Percentiles rank a stretch among this genome's conserved stretches.
Evolutionary conservation across 2,113 vertebrate genomes (phyloP).

Genomic region (Stigmatopora nigra): DNA sequence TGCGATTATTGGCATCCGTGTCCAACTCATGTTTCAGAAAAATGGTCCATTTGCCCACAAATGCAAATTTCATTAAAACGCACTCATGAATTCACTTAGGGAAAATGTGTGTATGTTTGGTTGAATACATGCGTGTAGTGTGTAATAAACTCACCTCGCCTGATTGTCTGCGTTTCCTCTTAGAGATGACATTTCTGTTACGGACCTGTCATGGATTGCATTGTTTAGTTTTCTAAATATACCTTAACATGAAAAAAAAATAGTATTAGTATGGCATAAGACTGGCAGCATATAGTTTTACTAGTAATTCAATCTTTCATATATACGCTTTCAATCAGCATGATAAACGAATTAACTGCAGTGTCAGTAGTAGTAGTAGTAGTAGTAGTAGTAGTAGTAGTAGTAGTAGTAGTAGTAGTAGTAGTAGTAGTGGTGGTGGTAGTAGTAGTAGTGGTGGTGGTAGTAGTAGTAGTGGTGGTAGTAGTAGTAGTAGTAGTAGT

Average conservation of each 20-base stretch:
- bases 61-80: conserved; percentile 58
- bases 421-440: no score
- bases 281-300: neutral
- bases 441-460: no score
- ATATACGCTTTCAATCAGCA: no score
- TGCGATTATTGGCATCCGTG: neutral
- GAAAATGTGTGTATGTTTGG: conserved; percentile 2
- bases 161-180: conserved; percentile 82
- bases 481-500: no score
- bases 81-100: conserved; percentile 36
- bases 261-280: neutral
- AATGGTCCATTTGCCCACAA: conserved; percentile 40
- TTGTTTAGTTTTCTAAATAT: neutral
- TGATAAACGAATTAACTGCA: no score
- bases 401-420: no score
- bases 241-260: neutral
- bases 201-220: conserved; percentile 19
- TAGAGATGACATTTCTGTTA: conserved; percentile 46
- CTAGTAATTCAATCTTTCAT: no score
- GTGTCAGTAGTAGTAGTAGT: no score
- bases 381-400: no score
- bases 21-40: conserved; percentile 18
- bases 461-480: no score
- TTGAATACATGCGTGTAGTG: neutral
- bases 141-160: conserved; percentile 67